Evolutionary conservation across 2,888 invertebrate species (phyloP).

Genomic region (Achlya flavicornis): DNA sequence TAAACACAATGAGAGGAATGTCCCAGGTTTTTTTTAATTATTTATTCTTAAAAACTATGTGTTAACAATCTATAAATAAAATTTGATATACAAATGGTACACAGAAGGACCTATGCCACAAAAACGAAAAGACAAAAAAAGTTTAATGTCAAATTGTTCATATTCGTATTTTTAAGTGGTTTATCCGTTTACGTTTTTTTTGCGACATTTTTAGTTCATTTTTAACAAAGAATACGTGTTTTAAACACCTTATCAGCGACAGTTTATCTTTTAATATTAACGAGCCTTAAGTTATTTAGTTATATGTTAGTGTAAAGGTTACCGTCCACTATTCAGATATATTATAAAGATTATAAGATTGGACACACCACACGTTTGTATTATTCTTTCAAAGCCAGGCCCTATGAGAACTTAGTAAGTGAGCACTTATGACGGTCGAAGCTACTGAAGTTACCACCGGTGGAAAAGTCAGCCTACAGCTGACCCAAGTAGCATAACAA

Average conservation of each 20-base stretch:
- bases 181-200: constrained; percentile 2
- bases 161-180: background rate
- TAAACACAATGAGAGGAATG: too few relatives aligned
- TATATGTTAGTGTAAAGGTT: background rate
- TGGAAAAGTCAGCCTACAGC: too few relatives aligned
- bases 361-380: too few relatives aligned
- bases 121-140: background rate
- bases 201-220: background rate
- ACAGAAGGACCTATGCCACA: background rate
- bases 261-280: constrained; percentile 7
- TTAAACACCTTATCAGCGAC: background rate
- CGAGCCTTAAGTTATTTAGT: background rate
- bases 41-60: too few relatives aligned
- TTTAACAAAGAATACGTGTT: background rate
- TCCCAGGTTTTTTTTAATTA: too few relatives aligned
- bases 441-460: too few relatives aligned
- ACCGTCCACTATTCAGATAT: background rate
- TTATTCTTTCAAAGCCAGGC: too few relatives aligned
- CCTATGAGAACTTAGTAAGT: too few relatives aligned
- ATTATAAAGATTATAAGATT: too few relatives aligned
- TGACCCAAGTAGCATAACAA: too few relatives aligned
- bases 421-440: too few relatives aligned
- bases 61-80: too few relatives aligned
- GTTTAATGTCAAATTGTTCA: background rate
- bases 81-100: background rate